Evolutionary conservation across 2,888 invertebrate genomes (phyloP).

Genomic region (Nebria salina): DNA sequence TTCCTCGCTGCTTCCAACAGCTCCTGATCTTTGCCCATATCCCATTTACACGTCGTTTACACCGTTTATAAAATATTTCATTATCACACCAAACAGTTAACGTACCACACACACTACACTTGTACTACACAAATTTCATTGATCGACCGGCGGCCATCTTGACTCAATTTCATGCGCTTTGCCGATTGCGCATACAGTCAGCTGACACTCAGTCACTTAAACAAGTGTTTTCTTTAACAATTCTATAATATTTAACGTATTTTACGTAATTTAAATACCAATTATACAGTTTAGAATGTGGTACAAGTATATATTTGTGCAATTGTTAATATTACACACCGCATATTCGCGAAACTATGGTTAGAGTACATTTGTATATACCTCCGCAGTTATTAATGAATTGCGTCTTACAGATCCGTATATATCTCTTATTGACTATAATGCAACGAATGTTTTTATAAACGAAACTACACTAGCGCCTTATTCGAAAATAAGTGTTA

Average conservation of each 20-base stretch:
- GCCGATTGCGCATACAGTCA: slow-evolving; percentile 57
- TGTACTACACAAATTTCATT: slow-evolving; percentile 74
- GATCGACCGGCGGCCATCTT: slow-evolving; percentile 79
- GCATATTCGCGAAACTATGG: slow-evolving; percentile 31
- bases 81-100: slow-evolving; percentile 52
- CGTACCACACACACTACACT: slow-evolving; percentile 65
- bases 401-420: slow-evolving; percentile 50
- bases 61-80: slow-evolving; percentile 57
- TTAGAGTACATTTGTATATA: slow-evolving; percentile 18
- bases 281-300: slow-evolving; percentile 21
- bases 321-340: slow-evolving; percentile 21
- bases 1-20: slow-evolving; percentile 94
- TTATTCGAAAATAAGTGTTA: slow-evolving; percentile 52
- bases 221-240: slow-evolving; percentile 15
- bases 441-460: slow-evolving; percentile 53
- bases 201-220: slow-evolving; percentile 42
- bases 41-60: slow-evolving; percentile 60
- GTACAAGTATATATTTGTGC: slow-evolving; percentile 14
- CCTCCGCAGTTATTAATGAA: slow-evolving; percentile 9
- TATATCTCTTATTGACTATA: slow-evolving; percentile 55
- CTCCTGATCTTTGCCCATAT: slow-evolving; percentile 97
- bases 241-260: slow-evolving; percentile 28
- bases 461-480: slow-evolving; percentile 51
- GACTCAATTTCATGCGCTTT: slow-evolving; percentile 65
- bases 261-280: not conserved